These are phyloP conservation scores for Lithophane ornitopus DNA, from an alignment of 2,888 invertebrate species.

Conservation along the genomic window DNA sequence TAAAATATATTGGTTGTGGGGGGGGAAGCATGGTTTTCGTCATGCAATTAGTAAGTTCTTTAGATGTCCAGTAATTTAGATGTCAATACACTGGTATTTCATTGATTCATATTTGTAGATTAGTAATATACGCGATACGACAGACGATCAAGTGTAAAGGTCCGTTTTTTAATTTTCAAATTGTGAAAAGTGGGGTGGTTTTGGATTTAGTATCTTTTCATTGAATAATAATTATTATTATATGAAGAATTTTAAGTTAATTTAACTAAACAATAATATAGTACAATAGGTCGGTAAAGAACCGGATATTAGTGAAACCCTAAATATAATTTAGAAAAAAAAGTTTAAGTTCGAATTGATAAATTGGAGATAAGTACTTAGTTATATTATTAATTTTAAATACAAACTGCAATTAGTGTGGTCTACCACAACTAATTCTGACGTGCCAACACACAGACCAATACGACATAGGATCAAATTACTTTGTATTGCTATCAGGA, in stretches of 20 bases:
- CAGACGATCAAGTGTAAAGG: neutral
- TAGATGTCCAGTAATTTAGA: too few relatives aligned
- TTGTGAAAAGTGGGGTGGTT: neutral
- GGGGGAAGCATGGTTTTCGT: neutral
- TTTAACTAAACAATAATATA: neutral
- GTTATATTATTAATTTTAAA: neutral
- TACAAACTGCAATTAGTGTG: neutral
- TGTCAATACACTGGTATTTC: neutral
- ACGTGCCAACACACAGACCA: neutral
- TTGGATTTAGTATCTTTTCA: neutral
- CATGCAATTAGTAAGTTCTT: neutral
- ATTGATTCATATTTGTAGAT: neutral
- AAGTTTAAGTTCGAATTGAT: neutral
- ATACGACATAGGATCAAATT: neutral
- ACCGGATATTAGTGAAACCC: too few relatives aligned
- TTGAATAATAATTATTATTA: neutral
- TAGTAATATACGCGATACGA: neutral
- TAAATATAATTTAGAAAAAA: neutral
- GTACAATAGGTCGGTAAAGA: neutral
- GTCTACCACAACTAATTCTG: neutral
- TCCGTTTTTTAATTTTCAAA: neutral
- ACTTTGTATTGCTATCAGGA: too few relatives aligned
- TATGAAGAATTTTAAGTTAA: neutral
- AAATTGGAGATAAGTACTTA: neutral
- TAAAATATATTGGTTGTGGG: neutral